phyloP scores from a whole-genome alignment of 2,888 invertebrate genomes.

The Xylocampa areola region DNA sequence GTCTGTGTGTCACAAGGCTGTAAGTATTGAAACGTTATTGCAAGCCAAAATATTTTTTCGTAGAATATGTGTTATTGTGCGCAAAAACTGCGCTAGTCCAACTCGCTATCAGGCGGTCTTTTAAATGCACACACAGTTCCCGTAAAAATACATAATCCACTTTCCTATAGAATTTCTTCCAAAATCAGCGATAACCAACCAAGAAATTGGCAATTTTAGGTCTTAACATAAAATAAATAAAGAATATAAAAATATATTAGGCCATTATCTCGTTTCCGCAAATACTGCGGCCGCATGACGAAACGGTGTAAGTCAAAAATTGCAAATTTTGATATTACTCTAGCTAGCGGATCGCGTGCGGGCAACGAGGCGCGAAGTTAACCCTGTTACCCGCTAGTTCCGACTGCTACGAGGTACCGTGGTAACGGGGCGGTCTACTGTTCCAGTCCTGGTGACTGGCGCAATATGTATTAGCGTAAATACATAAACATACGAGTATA shows the following conservation, averaged over 20 bases:
- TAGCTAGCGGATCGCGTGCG: slow-evolving; percentile 61
- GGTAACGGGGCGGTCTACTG: slow-evolving; percentile 81
- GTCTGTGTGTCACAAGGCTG: too few relatives aligned
- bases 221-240: slow-evolving; percentile 20
- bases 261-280: slow-evolving; percentile 13
- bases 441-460: slow-evolving; percentile 60
- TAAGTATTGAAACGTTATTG: too few relatives aligned
- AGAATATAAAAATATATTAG: slow-evolving; percentile 38
- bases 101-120: too few relatives aligned
- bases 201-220: slow-evolving; percentile 27
- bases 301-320: slow-evolving; percentile 38
- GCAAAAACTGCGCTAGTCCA: too few relatives aligned
- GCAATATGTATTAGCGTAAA: slow-evolving; percentile 31
- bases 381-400: slow-evolving; percentile 68
- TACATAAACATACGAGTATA: too few relatives aligned
- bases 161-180: background rate
- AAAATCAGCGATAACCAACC: slow-evolving; percentile 4
- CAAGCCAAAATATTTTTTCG: too few relatives aligned
- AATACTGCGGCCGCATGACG: slow-evolving; percentile 20
- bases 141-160: background rate
- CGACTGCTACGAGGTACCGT: slow-evolving; percentile 64
- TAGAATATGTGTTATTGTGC: too few relatives aligned
- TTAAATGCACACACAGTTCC: background rate
- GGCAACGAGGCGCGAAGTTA: slow-evolving; percentile 65
- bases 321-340: slow-evolving; percentile 42